These are phyloP conservation scores for Solea senegalensis DNA, from an alignment of 2,113 vertebrate species.

Conservation along the genomic window DNA sequence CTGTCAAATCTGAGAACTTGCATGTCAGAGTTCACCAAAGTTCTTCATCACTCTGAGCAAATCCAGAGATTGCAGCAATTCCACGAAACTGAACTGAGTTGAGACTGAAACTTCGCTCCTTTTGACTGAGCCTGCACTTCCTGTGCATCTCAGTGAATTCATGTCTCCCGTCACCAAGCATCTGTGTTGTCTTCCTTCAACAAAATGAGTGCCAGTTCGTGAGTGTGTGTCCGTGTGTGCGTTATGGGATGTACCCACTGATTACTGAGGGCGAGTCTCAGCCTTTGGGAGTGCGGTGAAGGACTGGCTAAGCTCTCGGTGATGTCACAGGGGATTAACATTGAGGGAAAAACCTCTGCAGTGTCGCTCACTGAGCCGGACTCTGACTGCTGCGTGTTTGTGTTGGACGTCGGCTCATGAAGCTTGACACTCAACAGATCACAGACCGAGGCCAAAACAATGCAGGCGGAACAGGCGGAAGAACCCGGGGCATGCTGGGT, in stretches of 20 bases:
- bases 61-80: background rate
- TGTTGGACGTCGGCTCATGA: conserved; percentile 60
- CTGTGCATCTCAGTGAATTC: background rate
- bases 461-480: conserved; percentile 33
- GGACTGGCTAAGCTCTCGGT: conserved; percentile 72
- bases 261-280: conserved; percentile 58
- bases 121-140: background rate
- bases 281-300: conserved; percentile 59
- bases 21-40: conserved; percentile 5
- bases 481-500: conserved; percentile 59
- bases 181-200: conserved; percentile 18
- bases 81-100: background rate
- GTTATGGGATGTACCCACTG: conserved; percentile 44
- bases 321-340: conserved; percentile 61
- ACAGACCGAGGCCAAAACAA: conserved; percentile 31
- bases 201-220: conserved; percentile 29
- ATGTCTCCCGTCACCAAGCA: conserved; percentile 27
- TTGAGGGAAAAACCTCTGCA: conserved; percentile 44
- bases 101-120: background rate
- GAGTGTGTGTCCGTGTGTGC: conserved; percentile 23
- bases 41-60: background rate
- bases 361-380: conserved; percentile 34
- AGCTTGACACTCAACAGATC: conserved; percentile 70
- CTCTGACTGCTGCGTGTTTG: conserved; percentile 70
- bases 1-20: background rate